Base-by-base conservation (phyloP, 2,797 vertebrate species). In the Benthosema pterotum region DNA sequence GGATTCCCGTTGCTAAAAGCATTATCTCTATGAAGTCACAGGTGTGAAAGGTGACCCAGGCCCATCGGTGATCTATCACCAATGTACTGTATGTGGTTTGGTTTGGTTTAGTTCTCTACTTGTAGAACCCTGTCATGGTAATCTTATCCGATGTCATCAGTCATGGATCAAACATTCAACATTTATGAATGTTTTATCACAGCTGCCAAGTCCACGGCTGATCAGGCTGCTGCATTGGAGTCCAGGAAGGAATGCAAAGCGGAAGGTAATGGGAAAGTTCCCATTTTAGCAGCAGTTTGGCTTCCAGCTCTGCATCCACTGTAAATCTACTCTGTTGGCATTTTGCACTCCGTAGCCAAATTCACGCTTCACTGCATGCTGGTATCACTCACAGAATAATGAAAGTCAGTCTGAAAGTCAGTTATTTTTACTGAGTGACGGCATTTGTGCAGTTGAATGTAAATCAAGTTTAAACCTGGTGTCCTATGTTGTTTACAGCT, bases 231-330 rank as follows among this genome's bases (percentile, higher is more conserved):
- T 59, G 45, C 72, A 74, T 13, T 58, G 59, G 77, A 80, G 63
- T 45, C 65, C 63, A 72, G 72, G 64, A 72, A 43, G 32, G 74
- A 80, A 72, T 74, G 70, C 75, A 74, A 49, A 47, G 0, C 18
- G 2, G 68, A 74, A 85, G 83, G 83, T 87, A 83, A 56, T 57
- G 71, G 52, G 11, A 43, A 18, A 63, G 42, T 22, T 28, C 17
- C 18, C 22, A 16, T 51, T 32, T n/a, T 32, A 61, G 17, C 47
- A 57, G 11, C 16, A 45, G 32, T 18, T 22, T 69, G 19, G 45
- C 42, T 74, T 62, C 17, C 17, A 65, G 65, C 55, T 25, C 22
- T n/a, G n/a, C n/a, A n/a, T n/a, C n/a, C n/a, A n/a, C n/a, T n/a
- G n/a, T n/a, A n/a, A n/a, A n/a, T n/a, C n/a, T n/a, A 19, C 22